Base-by-base conservation (phyloP, 2,797 vertebrate species). In the Zenarchopterus dispar region DNA sequence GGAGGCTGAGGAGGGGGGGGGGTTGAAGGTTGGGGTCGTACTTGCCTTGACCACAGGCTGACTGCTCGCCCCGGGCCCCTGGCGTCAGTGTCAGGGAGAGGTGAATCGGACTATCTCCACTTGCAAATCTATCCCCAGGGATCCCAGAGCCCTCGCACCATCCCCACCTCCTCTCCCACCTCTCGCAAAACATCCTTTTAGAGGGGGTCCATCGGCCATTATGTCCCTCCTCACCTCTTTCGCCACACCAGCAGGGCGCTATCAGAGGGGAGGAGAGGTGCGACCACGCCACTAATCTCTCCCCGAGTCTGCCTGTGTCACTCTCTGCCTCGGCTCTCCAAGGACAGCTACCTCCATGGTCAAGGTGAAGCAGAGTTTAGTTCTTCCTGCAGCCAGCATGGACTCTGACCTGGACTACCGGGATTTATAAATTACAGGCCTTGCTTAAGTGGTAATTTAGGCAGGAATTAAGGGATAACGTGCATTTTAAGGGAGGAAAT, bases 371-470 rank as follows among this genome's bases (percentile, higher is more conserved):
- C 69, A 67, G 77, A 88, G 82, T 89, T 82, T 60, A 85, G 63
- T 53, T 78, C 36, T 18, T 43, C 67, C 73, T 79, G 61, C 66
- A 61, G 62, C 67, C 56, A 1, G 19, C 53, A 8, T 28, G 28
- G 28, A 28, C 28, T 8, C 70, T n/a, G 75, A 84, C 87, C 86
- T 85, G 87, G 70, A 81, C 85, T 76, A 74, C 62, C 23, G 3
- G 81, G 84, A 72, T 81, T 84, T 86, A 86, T 81, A 84, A 92
- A 92, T 90, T 88, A 84, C 89, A 88, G 90, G 88, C 84, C 85
- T 89, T 76, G 70, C 90, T 91, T 90, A 88, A 89, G 84, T 89
- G 90, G 89, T 89, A 91, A 92, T 93, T 92, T 91, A 89, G 88
- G 57, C 78, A 81, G 85, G 89, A 91, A 92, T 91, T 90, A 91